Evolutionary conservation across 2,113 vertebrate genomes (phyloP).

Genomic region (Ivindomyrus marchei): DNA sequence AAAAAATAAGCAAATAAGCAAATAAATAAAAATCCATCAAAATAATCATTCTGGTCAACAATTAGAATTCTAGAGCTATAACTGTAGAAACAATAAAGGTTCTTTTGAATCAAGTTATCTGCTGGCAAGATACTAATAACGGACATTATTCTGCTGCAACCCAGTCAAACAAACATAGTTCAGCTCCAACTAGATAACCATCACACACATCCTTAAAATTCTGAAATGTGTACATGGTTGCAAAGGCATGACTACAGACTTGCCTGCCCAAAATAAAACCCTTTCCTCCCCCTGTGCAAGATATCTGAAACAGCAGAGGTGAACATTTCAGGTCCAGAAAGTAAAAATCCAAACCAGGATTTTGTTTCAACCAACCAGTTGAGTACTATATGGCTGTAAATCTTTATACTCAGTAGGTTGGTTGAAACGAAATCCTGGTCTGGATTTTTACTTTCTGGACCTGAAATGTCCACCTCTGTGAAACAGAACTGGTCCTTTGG

Average conservation of each 20-base stretch:
- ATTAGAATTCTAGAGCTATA: neutral
- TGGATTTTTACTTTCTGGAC: too few species aligned
- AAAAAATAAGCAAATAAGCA: neutral
- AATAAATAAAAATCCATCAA: neutral
- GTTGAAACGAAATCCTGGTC: too few species aligned
- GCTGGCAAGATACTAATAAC: neutral
- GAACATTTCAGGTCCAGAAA: too few species aligned
- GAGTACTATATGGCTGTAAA: too few species aligned
- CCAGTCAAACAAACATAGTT: neutral
- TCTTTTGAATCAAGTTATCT: neutral
- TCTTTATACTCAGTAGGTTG: too few species aligned
- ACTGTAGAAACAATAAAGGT: neutral
- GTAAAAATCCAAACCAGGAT: too few species aligned
- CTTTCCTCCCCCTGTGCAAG: neutral
- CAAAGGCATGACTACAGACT: neutral
- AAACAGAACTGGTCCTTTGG: neutral
- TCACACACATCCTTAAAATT: neutral
- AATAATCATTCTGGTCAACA: neutral
- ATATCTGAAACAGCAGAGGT: neutral
- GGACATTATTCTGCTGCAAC: neutral
- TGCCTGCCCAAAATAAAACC: neutral
- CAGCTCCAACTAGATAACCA: neutral
- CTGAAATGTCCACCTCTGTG: neutral
- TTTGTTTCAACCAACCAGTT: too few species aligned
- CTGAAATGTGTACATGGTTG: neutral